Conservation (phyloP, 2,888 invertebrate genomes). For the Ernsta delagoae region DNA sequence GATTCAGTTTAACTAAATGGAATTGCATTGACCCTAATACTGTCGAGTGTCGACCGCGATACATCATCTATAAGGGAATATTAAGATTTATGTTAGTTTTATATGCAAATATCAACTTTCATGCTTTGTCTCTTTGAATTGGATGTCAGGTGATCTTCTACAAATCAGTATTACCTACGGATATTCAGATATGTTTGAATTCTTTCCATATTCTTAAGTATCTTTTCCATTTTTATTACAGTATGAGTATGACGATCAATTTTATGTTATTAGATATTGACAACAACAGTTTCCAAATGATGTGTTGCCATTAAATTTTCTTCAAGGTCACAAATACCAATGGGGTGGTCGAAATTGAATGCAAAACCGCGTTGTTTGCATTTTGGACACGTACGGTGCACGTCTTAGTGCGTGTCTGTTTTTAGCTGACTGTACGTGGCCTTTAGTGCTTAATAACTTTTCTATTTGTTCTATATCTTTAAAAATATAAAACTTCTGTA, state of each 20-base stretch:
- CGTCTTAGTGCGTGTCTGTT: background rate
- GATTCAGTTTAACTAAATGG: conserved; percentile 21
- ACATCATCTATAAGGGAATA: conserved; percentile 13
- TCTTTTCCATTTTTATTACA: too few species aligned
- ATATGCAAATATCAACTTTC: conserved; percentile 25
- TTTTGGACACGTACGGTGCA: conserved; percentile 29
- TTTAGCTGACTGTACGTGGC: background rate
- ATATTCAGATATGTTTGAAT: background rate
- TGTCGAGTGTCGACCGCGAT: conserved; percentile 3
- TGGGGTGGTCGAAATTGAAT: conserved; percentile 11
- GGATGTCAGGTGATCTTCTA: background rate
- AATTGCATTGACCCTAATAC: conserved; percentile 27
- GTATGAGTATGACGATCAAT: too few species aligned
- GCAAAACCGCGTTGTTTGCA: conserved; percentile 18
- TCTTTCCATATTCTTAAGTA: background rate
- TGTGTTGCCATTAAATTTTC: background rate
- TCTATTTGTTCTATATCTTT: too few species aligned
- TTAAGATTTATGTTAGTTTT: conserved; percentile 27
- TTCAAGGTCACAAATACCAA: background rate
- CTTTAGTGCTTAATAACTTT: background rate
- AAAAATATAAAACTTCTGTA: too few species aligned
- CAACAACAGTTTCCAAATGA: background rate
- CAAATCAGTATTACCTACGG: background rate
- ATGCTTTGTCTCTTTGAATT: background rate
- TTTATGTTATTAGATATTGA: too few species aligned